These are phyloP conservation scores for Lasioglossum marginatum DNA, from an alignment of 2,888 invertebrate genomes.

Conservation along the genomic window DNA sequence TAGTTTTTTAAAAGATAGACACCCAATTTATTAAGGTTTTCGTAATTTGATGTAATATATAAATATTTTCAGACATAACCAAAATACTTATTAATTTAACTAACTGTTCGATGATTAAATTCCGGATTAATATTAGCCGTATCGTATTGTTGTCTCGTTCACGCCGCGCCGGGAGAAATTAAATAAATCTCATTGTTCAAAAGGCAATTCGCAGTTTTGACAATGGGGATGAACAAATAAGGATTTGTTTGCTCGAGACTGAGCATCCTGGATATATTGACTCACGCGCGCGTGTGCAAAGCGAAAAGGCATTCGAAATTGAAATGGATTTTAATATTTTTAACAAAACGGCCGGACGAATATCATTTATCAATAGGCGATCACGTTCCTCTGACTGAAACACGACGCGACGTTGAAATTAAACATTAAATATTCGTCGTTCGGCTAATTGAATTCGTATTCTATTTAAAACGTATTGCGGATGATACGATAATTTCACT, in stretches of 20 bases:
- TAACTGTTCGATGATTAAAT: not conserved
- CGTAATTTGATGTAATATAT: not conserved
- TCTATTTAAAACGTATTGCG: not conserved
- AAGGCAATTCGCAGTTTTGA: not conserved
- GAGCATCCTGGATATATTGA: not conserved
- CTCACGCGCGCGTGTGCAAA: not conserved
- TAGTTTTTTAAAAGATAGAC: too few species aligned
- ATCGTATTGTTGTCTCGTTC: not conserved
- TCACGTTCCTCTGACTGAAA: not conserved
- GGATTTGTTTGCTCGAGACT: not conserved
- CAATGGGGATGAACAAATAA: not conserved
- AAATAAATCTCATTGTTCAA: not conserved
- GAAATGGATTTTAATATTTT: not conserved
- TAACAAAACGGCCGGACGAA: not conserved
- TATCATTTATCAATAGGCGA: not conserved
- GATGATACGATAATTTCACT: constrained; percentile 12
- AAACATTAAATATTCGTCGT: constrained; percentile 8
- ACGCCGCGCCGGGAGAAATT: not conserved
- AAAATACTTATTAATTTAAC: not conserved
- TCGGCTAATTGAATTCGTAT: constrained; percentile 9
- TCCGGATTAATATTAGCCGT: not conserved
- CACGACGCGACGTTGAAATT: not conserved
- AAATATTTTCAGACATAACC: not conserved
- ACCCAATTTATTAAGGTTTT: not conserved
- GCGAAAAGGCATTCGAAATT: not conserved